Evolutionary conservation across 2,888 invertebrate species (phyloP), one percentile per base, ranked within the genome.

Genomic region (Phanerotoma sp.): DNA sequence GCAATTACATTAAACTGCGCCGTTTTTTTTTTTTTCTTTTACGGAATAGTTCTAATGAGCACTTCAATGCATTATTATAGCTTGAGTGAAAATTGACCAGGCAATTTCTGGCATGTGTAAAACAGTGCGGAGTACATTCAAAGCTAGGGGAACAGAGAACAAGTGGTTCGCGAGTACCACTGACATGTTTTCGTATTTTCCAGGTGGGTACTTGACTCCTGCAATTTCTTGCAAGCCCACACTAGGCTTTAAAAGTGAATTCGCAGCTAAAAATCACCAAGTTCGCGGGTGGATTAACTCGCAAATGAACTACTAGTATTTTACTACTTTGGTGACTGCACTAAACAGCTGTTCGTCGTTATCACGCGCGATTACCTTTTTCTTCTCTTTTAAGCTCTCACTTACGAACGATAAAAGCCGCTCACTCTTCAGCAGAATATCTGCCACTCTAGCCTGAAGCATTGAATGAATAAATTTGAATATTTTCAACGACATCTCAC

Each of bases 271-370:
- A 54, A 54, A 54, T 54, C 54, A 21, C 45, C 45, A 44, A 54
- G 42, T 50, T 49, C 22, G 37, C 50, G 50, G 54, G 37, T 55
- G 50, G 50, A 50, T 55, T 40, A 41, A 55, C 54, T 55, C n/a
- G 21, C 30, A 45, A 50, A 55, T 38, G 49, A 49, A 49, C 42
- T 22, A 20, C 6, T 10, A 49, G 28, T 44, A 44, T 49, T 44
- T 49, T 22, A 28, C 28, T 48, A 21, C 55, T 58, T 58, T 61
- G 48, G 51, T 40, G 28, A 22, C 20, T 42, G 22, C 15, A 56
- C 48, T 56, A 62, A 51, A 58, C 51, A 47, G 47, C 54, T 54
- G 49, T 25, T 45, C 28, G 38, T 38, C 49, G 45, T 55, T 55
- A 40, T 50, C 41, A 50, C 40, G 50, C 35, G 50, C 50, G 44